Conservation (phyloP, 1,140 invertebrate genomes). For the Tribolium castaneum region DNA sequence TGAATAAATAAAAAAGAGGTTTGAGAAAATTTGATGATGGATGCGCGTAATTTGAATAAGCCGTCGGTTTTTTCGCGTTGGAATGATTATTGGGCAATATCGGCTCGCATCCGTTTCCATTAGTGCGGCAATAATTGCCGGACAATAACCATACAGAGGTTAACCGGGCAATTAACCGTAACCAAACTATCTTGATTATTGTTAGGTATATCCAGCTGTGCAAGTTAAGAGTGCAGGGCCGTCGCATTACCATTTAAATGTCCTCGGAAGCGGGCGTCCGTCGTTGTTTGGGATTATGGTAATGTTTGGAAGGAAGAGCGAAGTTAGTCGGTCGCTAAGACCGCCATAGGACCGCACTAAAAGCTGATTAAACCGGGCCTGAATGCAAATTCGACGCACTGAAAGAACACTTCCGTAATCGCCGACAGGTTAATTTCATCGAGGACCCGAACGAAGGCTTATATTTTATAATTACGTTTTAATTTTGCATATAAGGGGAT, state of each 20-base stretch:
- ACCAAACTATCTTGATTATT: conserved; percentile 52
- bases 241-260: conserved; percentile 51
- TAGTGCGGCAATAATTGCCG: conserved; percentile 35
- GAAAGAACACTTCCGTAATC: conserved; percentile 52
- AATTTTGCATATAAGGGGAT: conserved; percentile 50
- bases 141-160: conserved; percentile 28
- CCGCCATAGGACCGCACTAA: conserved; percentile 46
- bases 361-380: conserved; percentile 51
- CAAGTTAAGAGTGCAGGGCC: conserved; percentile 21
- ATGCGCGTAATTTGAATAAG: not conserved
- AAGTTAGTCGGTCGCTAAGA: conserved; percentile 46
- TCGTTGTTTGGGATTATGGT: conserved; percentile 49
- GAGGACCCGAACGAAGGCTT: not conserved
- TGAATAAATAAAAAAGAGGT: no score
- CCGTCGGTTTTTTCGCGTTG: not conserved
- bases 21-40: not conserved
- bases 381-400: conserved; percentile 47
- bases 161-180: conserved; percentile 47
- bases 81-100: conserved; percentile 16
- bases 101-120: conserved; percentile 40
- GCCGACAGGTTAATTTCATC: conserved; percentile 49
- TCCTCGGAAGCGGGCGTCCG: conserved; percentile 29
- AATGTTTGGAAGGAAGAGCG: conserved; percentile 45
- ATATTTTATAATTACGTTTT: conserved; percentile 53
- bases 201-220: conserved; percentile 31